Conservation (phyloP, 2,113 vertebrate genomes). For the Rana temporaria region DNA sequence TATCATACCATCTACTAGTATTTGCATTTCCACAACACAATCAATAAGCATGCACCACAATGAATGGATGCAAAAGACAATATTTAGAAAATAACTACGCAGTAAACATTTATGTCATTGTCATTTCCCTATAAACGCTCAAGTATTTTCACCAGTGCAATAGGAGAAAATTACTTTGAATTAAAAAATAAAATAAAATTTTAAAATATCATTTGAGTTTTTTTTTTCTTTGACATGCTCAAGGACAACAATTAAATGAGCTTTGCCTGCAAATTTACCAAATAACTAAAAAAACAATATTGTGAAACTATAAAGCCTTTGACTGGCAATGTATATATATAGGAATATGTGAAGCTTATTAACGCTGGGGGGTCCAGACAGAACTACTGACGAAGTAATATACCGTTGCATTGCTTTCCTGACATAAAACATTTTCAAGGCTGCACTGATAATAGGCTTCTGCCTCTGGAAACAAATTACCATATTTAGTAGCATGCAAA, state of each 20-base stretch:
- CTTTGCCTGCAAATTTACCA: background rate
- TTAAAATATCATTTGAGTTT: conserved; percentile 1
- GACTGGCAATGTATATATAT: conserved; percentile 16
- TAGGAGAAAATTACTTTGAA: background rate
- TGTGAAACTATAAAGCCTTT: background rate
- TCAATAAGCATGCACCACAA: too few species aligned
- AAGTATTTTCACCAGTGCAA: background rate
- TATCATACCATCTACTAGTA: too few species aligned
- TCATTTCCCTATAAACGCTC: background rate
- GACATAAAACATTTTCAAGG: conserved; percentile 27
- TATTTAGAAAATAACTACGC: background rate
- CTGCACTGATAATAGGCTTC: conserved; percentile 26
- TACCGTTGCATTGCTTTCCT: conserved; percentile 10
- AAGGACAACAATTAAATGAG: background rate
- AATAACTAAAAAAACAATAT: background rate
- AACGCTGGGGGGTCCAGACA: conserved; percentile 9
- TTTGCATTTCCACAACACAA: too few species aligned
- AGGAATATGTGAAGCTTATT: conserved; percentile 11
- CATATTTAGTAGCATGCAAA: conserved; percentile 30
- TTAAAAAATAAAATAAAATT: background rate
- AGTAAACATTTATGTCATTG: background rate
- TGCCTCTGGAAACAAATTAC: conserved; percentile 33
- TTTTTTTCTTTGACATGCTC: background rate
- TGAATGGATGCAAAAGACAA: too few species aligned
- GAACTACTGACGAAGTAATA: conserved; percentile 33